A percentile compares a stretch with the other conserved stretches of the same genome.
phyloP scores from a whole-genome alignment of 2,113 vertebrate genomes.

The Microtus richardsoni region DNA sequence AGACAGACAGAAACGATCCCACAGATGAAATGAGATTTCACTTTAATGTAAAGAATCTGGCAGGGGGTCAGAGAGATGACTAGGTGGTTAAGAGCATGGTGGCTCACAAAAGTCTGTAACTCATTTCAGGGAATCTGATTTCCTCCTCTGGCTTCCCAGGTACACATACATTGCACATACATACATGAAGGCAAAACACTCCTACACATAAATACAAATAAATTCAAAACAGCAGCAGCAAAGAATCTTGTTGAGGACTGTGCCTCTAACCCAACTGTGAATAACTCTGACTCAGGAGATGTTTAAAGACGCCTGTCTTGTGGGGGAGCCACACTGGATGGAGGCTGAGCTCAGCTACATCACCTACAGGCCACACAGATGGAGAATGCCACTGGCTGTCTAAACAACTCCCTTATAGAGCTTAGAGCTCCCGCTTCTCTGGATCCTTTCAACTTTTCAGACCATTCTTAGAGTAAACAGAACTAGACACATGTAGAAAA shows the following conservation, averaged over 20 bases:
- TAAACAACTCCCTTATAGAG: slow-evolving; percentile 54
- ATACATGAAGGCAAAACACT: background rate
- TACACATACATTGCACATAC: background rate
- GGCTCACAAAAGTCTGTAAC: background rate
- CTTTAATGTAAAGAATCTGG: slow-evolving; percentile 39
- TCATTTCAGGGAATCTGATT: background rate
- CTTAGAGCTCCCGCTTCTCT: slow-evolving; percentile 31
- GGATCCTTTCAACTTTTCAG: slow-evolving; percentile 58
- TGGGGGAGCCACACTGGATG: background rate
- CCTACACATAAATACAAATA: background rate
- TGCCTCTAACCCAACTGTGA: background rate
- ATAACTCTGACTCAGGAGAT: slow-evolving; percentile 48
- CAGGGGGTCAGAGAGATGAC: background rate
- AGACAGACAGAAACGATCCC: background rate
- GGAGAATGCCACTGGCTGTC: slow-evolving; percentile 20
- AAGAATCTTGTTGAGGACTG: background rate
- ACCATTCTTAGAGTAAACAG: slow-evolving; percentile 52
- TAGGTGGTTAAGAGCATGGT: background rate
- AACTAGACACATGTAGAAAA: slow-evolving; percentile 52
- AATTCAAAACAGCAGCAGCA: background rate
- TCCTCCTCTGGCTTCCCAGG: background rate
- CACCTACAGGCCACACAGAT: background rate
- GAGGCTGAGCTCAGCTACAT: background rate
- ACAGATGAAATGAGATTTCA: slow-evolving; percentile 19
- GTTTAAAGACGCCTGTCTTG: slow-evolving; percentile 8